These are phyloP conservation scores for Momotus momota DNA, from an alignment of 2,797 vertebrate genomes.

Conservation along the genomic window DNA sequence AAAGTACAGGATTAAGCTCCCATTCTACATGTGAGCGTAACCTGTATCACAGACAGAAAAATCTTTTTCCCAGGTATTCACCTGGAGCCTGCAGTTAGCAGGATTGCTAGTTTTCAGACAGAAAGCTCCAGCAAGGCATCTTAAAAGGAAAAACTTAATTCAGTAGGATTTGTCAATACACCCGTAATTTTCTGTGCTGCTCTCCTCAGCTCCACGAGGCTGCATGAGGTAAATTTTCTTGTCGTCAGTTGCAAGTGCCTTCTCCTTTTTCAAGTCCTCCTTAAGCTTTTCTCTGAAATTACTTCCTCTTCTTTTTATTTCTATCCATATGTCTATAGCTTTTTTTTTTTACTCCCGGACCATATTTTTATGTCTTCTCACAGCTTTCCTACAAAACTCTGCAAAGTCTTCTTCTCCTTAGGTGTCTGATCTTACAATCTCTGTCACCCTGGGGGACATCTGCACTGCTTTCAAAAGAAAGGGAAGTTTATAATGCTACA, in stretches of 20 bases:
- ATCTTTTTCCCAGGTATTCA: not conserved
- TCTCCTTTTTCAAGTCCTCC: not conserved
- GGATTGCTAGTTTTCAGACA: conserved; percentile 27
- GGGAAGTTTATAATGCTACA: not conserved
- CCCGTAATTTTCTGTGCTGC: not conserved
- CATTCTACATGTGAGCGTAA: conserved; percentile 19
- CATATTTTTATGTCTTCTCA: not conserved
- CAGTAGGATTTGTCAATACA: conserved; percentile 18
- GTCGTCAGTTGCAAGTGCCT: not conserved
- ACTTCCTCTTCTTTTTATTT: conserved; percentile 12
- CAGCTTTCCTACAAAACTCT: conserved; percentile 15
- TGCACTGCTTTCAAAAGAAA: not conserved
- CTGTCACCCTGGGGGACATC: not conserved
- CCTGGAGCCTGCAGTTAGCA: not conserved
- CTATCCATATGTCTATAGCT: not conserved
- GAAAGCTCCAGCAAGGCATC: conserved; percentile 18
- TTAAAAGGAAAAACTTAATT: conserved; percentile 35
- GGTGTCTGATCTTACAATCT: not conserved
- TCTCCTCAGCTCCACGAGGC: not conserved
- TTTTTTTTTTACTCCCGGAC: not conserved
- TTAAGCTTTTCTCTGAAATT: conserved; percentile 22
- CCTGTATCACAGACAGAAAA: conserved; percentile 16
- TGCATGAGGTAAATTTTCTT: conserved; percentile 47
- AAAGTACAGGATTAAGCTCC: conserved; percentile 30
- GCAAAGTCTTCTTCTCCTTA: not conserved